phyloP scores from a whole-genome alignment of 2,888 invertebrate species.

The Spisula subtruncata region DNA sequence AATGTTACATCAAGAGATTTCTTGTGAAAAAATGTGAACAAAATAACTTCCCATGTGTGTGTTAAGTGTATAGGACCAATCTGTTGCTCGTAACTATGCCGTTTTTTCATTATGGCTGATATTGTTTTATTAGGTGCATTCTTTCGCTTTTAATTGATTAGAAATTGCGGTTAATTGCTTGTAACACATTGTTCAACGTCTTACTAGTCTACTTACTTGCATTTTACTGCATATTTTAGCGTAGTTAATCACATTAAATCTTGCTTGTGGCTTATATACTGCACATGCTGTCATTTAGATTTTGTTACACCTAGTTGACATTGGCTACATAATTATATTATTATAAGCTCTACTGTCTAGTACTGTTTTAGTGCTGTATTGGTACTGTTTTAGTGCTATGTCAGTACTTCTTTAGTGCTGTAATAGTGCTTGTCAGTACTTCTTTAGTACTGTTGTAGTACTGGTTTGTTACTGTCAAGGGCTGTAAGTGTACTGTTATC shows the following conservation, averaged over 20 bases:
- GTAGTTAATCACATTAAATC: conserved; percentile 9
- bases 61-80: neutral
- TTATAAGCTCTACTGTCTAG: neutral
- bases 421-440: too few species aligned
- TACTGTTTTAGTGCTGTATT: neutral
- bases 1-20: neutral
- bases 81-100: neutral
- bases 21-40: too few species aligned
- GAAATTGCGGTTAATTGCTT: neutral
- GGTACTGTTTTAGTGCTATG: too few species aligned
- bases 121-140: neutral
- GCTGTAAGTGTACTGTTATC: too few species aligned
- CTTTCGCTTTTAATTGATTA: conserved; percentile 11
- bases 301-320: conserved; percentile 18
- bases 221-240: conserved; percentile 23
- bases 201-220: neutral
- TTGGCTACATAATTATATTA: neutral
- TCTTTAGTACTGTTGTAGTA: too few species aligned
- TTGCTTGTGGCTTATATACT: conserved; percentile 14
- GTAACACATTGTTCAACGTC: neutral
- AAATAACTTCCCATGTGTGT: neutral
- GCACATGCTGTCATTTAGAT: conserved; percentile 4
- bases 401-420: too few species aligned
- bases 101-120: neutral
- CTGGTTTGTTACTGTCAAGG: too few species aligned